phyloP scores from a whole-genome alignment of 2,113 vertebrate species.

The Kobus ellipsiprymnus region DNA sequence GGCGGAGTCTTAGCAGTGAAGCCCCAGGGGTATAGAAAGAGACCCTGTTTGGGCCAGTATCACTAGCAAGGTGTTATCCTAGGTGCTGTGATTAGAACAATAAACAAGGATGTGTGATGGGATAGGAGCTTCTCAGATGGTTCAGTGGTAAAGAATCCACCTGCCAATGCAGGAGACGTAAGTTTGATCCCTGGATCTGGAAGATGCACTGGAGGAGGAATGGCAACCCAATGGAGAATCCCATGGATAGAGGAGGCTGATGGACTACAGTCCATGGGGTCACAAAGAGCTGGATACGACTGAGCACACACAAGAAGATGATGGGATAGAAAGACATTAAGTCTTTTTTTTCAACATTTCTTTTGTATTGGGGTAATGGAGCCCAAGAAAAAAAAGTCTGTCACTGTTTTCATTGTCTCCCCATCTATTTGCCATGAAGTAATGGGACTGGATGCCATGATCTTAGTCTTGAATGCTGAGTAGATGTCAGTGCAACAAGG shows the following conservation, averaged over 20 bases:
- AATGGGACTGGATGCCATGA: not conserved
- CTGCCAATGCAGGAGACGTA: not conserved
- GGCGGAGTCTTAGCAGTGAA: not conserved
- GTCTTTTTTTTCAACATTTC: not conserved
- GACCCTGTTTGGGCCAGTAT: not conserved
- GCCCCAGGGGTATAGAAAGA: not conserved
- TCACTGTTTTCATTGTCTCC: not conserved
- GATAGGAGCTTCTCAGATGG: not conserved
- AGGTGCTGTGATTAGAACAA: not conserved
- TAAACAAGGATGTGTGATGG: not conserved
- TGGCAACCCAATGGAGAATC: not conserved
- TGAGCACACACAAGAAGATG: not conserved
- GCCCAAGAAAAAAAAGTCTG: not conserved
- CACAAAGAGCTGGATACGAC: not conserved
- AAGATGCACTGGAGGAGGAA: not conserved
- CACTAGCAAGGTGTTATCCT: not conserved
- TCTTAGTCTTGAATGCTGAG: not conserved
- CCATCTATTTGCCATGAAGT: not conserved
- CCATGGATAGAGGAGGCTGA: not conserved
- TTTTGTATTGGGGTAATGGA: not conserved
- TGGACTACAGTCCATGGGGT: not conserved
- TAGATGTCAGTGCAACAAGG: not conserved
- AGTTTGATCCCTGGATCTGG: fast-evolving
- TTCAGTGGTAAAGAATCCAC: not conserved
- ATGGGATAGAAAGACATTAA: not conserved